phyloP scores from a whole-genome alignment of 2,888 invertebrate species.

The Alloplasta piceator region DNA sequence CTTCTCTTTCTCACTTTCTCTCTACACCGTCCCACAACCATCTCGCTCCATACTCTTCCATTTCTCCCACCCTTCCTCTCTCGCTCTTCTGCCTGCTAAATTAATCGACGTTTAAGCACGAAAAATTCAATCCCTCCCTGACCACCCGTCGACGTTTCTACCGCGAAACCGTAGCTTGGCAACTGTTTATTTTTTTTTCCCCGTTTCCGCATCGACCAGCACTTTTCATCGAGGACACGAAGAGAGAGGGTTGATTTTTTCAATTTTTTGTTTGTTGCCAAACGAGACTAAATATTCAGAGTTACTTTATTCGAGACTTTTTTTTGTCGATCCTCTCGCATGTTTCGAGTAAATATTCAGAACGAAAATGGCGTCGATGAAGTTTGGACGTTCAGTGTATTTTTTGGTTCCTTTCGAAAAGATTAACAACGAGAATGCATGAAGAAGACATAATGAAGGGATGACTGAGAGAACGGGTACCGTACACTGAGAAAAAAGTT shows the following conservation, averaged over 20 bases:
- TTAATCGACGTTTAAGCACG: conserved; percentile 80
- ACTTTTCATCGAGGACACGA: conserved; percentile 12
- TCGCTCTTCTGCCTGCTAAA: conserved; percentile 72
- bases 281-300: too few species aligned
- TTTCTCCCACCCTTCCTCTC: conserved; percentile 23
- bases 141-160: conserved; percentile 32
- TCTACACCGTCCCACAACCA: conserved; percentile 16
- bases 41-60: conserved; percentile 13
- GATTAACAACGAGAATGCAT: too few species aligned
- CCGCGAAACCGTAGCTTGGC: conserved; percentile 1
- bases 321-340: too few species aligned
- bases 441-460: too few species aligned
- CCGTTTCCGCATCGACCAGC: conserved; percentile 4
- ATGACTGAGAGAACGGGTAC: too few species aligned
- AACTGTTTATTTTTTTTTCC: conserved; percentile 35
- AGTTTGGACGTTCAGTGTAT: too few species aligned
- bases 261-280: conserved; percentile 42
- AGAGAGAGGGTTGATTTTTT: conserved; percentile 29
- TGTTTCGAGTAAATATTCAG: too few species aligned
- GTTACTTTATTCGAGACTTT: too few species aligned
- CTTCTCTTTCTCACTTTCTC: conserved; percentile 16
- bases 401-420: too few species aligned
- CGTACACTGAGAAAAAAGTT: too few species aligned
- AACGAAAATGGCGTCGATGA: too few species aligned
- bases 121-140: conserved; percentile 76